These are phyloP conservation scores for Calyptomena viridis DNA, from an alignment of 2,113 vertebrate genomes.

Conservation along the genomic window DNA sequence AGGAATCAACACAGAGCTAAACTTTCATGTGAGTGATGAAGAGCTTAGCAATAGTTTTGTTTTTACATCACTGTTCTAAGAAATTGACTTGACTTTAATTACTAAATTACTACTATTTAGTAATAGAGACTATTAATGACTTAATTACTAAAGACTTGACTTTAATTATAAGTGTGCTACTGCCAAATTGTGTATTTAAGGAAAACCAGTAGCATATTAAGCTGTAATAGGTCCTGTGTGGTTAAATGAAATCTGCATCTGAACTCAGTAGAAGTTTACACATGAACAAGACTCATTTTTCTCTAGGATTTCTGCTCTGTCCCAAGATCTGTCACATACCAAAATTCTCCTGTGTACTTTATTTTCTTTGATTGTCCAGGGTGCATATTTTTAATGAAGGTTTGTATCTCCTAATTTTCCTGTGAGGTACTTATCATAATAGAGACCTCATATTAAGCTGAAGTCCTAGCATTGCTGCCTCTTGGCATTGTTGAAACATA, in stretches of 20 bases:
- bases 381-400: rapidly evolving
- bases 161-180: not conserved
- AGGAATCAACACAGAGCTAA: not conserved
- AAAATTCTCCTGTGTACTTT: not conserved
- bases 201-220: not conserved
- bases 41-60: not conserved
- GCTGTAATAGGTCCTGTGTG: not conserved
- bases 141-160: no score
- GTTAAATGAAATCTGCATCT: not conserved
- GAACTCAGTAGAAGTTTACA: not conserved
- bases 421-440: not conserved
- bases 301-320: not conserved
- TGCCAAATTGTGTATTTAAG: not conserved
- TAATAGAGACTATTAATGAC: no score
- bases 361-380: not conserved
- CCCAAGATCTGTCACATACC: not conserved
- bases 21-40: not conserved
- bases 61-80: not conserved
- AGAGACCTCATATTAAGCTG: not conserved
- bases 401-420: not conserved
- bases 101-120: no score
- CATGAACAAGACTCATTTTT: not conserved
- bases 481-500: not conserved
- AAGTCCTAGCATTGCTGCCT: not conserved
- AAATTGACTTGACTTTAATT: not conserved